A percentile compares a stretch with the other conserved stretches of the same genome.
phyloP scores from a whole-genome alignment of 2,113 vertebrate species.

The Ondatra zibethicus region DNA sequence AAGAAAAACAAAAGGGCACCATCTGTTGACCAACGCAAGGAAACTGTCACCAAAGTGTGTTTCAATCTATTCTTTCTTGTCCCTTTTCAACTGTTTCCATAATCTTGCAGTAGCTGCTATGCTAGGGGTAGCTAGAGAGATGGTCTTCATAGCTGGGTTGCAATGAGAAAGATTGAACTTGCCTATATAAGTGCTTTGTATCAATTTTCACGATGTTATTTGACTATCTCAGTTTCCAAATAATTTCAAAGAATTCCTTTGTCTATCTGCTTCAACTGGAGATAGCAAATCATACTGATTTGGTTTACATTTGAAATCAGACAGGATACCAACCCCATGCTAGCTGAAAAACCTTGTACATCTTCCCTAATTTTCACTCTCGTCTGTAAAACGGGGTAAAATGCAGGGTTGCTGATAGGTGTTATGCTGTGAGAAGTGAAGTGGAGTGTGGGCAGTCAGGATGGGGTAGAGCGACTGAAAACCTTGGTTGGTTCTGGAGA shows the following conservation, averaged over 20 bases:
- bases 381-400: not conserved
- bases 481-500: not conserved
- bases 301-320: slow-evolving; percentile 36
- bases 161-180: not conserved
- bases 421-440: not conserved
- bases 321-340: not conserved
- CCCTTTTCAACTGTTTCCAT: slow-evolving; percentile 26
- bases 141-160: not conserved
- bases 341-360: not conserved
- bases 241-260: not conserved
- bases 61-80: slow-evolving; percentile 30
- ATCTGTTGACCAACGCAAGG: slow-evolving; percentile 56
- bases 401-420: not conserved
- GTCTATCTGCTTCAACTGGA: slow-evolving; percentile 26
- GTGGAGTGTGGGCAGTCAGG: not conserved
- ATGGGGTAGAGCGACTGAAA: not conserved
- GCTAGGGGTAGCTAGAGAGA: not conserved
- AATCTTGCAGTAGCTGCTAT: not conserved
- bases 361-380: not conserved
- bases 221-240: slow-evolving; percentile 22
- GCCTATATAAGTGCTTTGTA: not conserved
- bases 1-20: slow-evolving; percentile 34
- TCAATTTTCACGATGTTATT: slow-evolving; percentile 7
- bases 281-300: not conserved
- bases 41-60: slow-evolving; percentile 36